These are phyloP conservation scores for Spatulosminthurus flaviceps DNA, from an alignment of 2,888 invertebrate species.

Conservation along the genomic window DNA sequence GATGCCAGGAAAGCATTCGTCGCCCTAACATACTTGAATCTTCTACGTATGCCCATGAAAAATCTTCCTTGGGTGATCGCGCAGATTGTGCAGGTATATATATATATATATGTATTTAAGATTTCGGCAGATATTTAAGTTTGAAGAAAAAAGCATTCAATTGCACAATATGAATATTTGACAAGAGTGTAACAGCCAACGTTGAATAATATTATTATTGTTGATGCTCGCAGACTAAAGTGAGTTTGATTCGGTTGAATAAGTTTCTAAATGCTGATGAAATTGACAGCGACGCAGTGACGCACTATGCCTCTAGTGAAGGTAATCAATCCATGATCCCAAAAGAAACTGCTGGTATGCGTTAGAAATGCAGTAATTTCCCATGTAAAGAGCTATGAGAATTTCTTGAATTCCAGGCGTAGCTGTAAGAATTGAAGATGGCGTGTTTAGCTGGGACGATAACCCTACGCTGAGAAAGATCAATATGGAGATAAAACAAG, in stretches of 20 bases:
- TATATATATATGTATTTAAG: too few relatives aligned
- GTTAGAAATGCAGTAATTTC: too few relatives aligned
- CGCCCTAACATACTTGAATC: slow-evolving; percentile 89
- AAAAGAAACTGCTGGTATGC: too few relatives aligned
- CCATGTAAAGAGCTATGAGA: too few relatives aligned
- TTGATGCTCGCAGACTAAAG: slow-evolving; percentile 68
- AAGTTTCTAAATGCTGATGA: slow-evolving; percentile 69
- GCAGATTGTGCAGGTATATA: slow-evolving; percentile 90
- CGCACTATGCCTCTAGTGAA: slow-evolving; percentile 58
- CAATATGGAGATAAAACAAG: slow-evolving; percentile 73
- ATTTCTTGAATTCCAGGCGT: too few relatives aligned
- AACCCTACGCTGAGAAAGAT: slow-evolving; percentile 71
- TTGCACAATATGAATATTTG: too few relatives aligned
- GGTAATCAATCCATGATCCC: too few relatives aligned
- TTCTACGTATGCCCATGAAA: slow-evolving; percentile 86
- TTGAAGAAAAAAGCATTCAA: too few relatives aligned
- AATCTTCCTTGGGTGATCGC: slow-evolving; percentile 93
- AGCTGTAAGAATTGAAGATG: slow-evolving; percentile 85
- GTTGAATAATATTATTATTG: too few relatives aligned
- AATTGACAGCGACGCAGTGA: slow-evolving; percentile 66
- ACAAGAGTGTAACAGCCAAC: too few relatives aligned
- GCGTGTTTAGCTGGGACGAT: slow-evolving; percentile 85
- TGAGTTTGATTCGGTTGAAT: slow-evolving; percentile 69
- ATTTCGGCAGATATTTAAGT: too few relatives aligned
- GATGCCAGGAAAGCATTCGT: slow-evolving; percentile 87